Evolutionary conservation across 1,140 invertebrate genomes (phyloP).

Genomic region (Drosophila erecta): DNA sequence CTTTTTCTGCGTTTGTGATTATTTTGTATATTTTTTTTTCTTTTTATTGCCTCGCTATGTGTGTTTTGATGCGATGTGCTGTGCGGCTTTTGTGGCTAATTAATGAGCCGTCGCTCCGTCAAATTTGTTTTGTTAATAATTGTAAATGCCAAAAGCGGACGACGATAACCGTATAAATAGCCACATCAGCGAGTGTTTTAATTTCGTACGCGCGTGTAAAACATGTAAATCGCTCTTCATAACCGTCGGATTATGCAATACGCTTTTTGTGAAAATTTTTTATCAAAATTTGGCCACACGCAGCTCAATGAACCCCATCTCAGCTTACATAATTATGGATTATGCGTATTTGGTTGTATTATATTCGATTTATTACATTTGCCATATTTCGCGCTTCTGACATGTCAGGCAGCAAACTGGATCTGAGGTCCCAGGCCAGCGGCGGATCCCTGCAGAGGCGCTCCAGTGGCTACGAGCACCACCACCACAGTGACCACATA

Average conservation of each 20-base stretch:
- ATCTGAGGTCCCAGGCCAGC: slow-evolving; percentile 25
- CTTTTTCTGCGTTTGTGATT: slow-evolving; percentile 23
- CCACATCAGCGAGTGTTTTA: slow-evolving; percentile 36
- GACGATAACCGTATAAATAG: slow-evolving; percentile 15
- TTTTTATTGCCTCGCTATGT: slow-evolving; percentile 17
- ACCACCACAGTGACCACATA: slow-evolving; percentile 84
- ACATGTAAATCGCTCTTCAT: slow-evolving; percentile 40
- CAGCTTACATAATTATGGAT: slow-evolving; percentile 28
- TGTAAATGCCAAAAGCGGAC: slow-evolving; percentile 54
- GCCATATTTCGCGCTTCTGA: background rate
- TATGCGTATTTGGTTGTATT: background rate
- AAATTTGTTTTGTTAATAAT: slow-evolving; percentile 59
- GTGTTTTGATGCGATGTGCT: background rate
- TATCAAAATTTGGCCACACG: background rate
- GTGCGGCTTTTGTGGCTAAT: slow-evolving; percentile 43
- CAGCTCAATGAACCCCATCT: slow-evolving; percentile 24
- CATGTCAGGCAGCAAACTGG: slow-evolving; percentile 36
- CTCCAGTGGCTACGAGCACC: slow-evolving; percentile 42
- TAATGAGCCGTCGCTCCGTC: slow-evolving; percentile 53
- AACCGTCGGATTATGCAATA: slow-evolving; percentile 31
- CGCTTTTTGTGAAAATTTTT: slow-evolving; percentile 9
- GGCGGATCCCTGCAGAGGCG: slow-evolving; percentile 21
- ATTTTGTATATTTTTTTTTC: slow-evolving; percentile 3
- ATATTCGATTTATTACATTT: background rate
- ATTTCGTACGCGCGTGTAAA: slow-evolving; percentile 37